Percentiles rank a stretch among this genome's conserved stretches.
Evolutionary conservation across 2,113 vertebrate species (phyloP).

Genomic region (Lophotis ruficrista): DNA sequence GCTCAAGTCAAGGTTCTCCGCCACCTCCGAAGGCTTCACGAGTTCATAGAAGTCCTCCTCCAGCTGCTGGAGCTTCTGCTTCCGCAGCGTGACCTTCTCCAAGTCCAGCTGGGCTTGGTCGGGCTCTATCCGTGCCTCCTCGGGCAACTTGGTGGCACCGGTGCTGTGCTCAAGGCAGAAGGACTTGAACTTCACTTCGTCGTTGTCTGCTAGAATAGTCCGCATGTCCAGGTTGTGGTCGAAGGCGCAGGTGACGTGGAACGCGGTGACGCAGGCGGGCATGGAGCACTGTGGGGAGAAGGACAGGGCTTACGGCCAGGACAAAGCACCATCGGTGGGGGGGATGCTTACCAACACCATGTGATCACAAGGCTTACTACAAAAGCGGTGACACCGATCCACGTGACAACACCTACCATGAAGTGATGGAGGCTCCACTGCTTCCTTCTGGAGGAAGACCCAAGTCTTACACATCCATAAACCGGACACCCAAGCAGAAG

Average conservation of each 20-base stretch:
- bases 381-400: not conserved
- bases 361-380: not conserved
- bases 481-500: not conserved
- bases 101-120: slow-evolving; percentile 82
- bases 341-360: not conserved
- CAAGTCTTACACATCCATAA: fast-evolving
- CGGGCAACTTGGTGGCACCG: slow-evolving; percentile 70
- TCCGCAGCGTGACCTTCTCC: slow-evolving; percentile 91
- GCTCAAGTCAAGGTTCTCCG: slow-evolving; percentile 84
- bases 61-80: slow-evolving; percentile 94
- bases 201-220: slow-evolving; percentile 94
- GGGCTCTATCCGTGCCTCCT: slow-evolving; percentile 66
- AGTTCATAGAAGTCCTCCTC: slow-evolving; percentile 94
- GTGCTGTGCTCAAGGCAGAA: slow-evolving; percentile 96
- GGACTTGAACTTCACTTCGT: slow-evolving; percentile 97
- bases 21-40: slow-evolving; percentile 90
- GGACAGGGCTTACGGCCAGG: not conserved
- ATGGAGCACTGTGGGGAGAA: slow-evolving; percentile 86
- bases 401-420: not conserved
- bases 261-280: slow-evolving; percentile 93
- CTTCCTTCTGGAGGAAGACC: not conserved
- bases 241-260: slow-evolving; percentile 98
- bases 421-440: not conserved
- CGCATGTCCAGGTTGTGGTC: slow-evolving; percentile 95
- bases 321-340: fast-evolving